Conservation (phyloP, 2,888 invertebrate genomes). For the Pantelozetes paolii region DNA sequence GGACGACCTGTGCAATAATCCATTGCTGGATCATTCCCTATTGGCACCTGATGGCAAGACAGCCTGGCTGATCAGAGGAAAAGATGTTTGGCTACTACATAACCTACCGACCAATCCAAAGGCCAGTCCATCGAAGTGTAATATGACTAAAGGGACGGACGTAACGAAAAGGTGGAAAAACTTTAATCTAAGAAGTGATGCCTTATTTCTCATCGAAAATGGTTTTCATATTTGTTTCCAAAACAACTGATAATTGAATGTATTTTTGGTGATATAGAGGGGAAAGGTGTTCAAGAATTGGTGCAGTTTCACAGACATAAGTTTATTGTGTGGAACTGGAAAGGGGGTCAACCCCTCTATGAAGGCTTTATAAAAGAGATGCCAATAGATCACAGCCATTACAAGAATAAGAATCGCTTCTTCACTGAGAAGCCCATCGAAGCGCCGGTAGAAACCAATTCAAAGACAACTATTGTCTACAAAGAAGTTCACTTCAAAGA, state of each 20-base stretch:
- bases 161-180: slow-evolving; percentile 1
- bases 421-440: slow-evolving; percentile 7
- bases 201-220: neutral
- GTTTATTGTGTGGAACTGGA: neutral
- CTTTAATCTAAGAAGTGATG: neutral
- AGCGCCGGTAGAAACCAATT: neutral
- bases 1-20: slow-evolving; percentile 4
- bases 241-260: neutral
- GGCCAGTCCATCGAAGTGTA: neutral
- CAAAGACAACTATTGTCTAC: neutral
- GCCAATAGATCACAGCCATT: neutral
- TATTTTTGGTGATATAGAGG: neutral
- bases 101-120: neutral
- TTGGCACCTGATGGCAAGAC: neutral
- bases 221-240: neutral
- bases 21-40: neutral
- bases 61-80: neutral
- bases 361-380: slow-evolving; percentile 3
- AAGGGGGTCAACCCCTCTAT: neutral
- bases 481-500: neutral
- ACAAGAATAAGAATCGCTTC: neutral
- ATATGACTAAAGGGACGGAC: neutral
- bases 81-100: neutral
- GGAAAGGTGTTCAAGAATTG: neutral
- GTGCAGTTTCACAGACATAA: neutral